Base-by-base conservation (phyloP, 2,113 vertebrate species). In the Callaeas wilsoni region DNA sequence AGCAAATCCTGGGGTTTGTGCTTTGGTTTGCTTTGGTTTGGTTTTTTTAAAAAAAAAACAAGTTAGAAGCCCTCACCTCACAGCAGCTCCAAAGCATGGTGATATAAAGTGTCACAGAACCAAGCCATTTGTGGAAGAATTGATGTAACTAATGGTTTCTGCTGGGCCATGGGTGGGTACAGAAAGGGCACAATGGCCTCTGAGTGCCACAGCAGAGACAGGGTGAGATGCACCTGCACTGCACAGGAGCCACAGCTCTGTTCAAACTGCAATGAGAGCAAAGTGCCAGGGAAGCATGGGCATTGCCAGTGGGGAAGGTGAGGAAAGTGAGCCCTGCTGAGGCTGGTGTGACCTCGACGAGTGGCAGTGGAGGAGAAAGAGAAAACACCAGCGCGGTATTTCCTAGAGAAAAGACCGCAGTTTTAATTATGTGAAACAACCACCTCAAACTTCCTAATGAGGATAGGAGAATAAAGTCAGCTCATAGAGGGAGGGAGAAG, bases 381-480 rank as follows among this genome's bases (percentile, higher is more conserved):
- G 60, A 9, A 15, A 64, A 44, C 11, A 7, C 29, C 9, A 41
- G 30, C 2, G 0, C 75, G 33, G 16, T 10, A 1, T 44, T 86
- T 83, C 71, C 83, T 19, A 23, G 46, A 62, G 57, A 73, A 64
- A 56, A 83, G 13, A 10, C 22, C 12, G 19, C 12, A 8, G 7
- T 74, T 92, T 50, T 56, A 76, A 78, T 87, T 50, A 37, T 6
- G 23, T 76, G 62, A 81, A 91, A 76, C 75, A 67, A 60, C 62
- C 67, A 78, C 77, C 65, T 74, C 46, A 11, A 71, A 69, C 76
- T 91, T 83, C 47, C 75, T 46, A 74, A 84, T 25, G 89, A 94
- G 88, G 93, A 57, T 62, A 83, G 82, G 62, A 74, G 92, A 82
- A 73, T 93, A 94, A 95, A 96, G 89, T 50, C 93, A 69, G 60